A percentile compares a stretch with the other conserved stretches of the same genome.
These are phyloP conservation scores for Heliconius ismenius DNA, from an alignment of 2,888 invertebrate genomes.

Conservation along the genomic window DNA sequence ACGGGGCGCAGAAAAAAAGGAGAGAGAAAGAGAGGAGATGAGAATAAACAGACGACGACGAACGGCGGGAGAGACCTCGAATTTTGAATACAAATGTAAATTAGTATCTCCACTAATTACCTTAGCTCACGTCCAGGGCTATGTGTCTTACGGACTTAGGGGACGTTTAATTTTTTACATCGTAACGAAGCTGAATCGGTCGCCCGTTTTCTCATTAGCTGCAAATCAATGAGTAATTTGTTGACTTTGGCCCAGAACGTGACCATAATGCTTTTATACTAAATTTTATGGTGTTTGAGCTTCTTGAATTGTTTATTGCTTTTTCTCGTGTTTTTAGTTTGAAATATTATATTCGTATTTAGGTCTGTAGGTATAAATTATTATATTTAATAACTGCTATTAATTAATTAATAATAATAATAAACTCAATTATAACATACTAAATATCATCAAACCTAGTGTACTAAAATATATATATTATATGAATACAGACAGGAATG, in stretches of 20 bases:
- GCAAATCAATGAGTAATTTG: conserved; percentile 64
- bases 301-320: conserved; percentile 19
- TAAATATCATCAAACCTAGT: too few species aligned
- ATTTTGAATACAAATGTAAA: conserved; percentile 84
- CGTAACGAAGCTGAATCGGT: conserved; percentile 66
- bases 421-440: not conserved
- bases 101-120: conserved; percentile 83
- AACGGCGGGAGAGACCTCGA: conserved; percentile 79
- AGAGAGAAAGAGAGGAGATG: conserved; percentile 63
- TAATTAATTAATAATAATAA: too few species aligned
- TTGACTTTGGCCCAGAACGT: conserved; percentile 44
- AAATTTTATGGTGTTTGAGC: conserved; percentile 35
- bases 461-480: not conserved
- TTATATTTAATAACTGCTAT: too few species aligned
- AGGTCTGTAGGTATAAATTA: not conserved
- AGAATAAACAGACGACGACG: conserved; percentile 81
- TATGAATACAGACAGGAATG: not conserved
- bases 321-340: conserved; percentile 14
- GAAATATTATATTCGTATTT: conserved; percentile 1
- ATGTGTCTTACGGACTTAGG: conserved; percentile 80
- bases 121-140: conserved; percentile 75
- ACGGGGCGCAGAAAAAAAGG: conserved; percentile 68
- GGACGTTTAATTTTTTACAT: conserved; percentile 71
- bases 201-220: conserved; percentile 71
- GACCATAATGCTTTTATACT: conserved; percentile 39